Base-by-base conservation (phyloP, 2,888 invertebrate species). In the Anoncus sp. region DNA sequence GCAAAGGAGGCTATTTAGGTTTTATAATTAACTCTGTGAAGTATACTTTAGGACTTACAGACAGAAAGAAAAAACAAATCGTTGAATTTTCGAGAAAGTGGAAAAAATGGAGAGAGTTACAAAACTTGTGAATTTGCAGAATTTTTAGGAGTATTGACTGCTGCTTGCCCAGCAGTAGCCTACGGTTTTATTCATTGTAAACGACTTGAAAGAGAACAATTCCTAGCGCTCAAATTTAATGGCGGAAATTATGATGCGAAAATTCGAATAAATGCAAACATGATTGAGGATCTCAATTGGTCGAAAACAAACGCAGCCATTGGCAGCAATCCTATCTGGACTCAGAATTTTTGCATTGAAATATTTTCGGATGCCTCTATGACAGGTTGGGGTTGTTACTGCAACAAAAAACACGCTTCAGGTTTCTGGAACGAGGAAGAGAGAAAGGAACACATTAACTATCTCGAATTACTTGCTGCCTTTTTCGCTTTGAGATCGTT, bases 81-180 rank as follows among this genome's bases (percentile, higher is more conserved):
- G 1, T 35, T 9, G 22, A 47, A 5, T 18, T 57, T 27, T 24
- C 27, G 7, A 16, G 35, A 16, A 35, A 35, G 10, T 57, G 35
- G 10, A 5, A 7, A 38, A 57, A 35, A 18, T 12, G 35, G 18
- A 18, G 5, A 35, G 7, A 57, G 18, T 3, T 57, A 57, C 16
- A 35, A 35, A 20, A 38, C 35, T 18, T 20, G 55, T 20, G 18
- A 38, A 38, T 57, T 57, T 57, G 55, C 20, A 38, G 7, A 66
- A 14, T 80, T 78, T 76, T 35, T 53, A 53, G 38, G 53, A 3
- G 57, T 60, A 10, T 98, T 98, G 74, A 99, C 92, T 0, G 98
- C 80, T n/a, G 76, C 80, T 0, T 80, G 75, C 14, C 81, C 82
- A 49, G 31, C 81, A 3, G 57, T 82, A 47, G 77, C 77, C 0